Evolutionary conservation across 2,113 vertebrate species (phyloP), one percentile per base, ranked within the genome.

Genomic region (Chroicocephalus ridibundus): DNA sequence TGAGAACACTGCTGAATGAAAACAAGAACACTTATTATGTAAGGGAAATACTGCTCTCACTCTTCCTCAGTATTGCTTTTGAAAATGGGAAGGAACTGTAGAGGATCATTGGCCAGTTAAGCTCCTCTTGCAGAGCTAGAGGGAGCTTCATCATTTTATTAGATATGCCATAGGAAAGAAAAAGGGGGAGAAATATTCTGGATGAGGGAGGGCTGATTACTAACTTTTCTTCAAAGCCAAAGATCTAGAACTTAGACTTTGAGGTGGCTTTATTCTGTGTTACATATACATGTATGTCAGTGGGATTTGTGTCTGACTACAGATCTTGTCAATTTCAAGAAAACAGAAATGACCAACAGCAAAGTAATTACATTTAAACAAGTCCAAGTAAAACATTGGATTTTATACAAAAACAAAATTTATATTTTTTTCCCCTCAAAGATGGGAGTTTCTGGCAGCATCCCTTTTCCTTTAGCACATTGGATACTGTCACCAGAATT

Each of bases 41-140:
- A 97, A 96, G 88, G 91, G 85, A 95, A 97, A 96, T 94, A 76
- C 82, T 81, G 38, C 49, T 82, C 88, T 91, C 31, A 26, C 92
- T 88, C 80, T 74, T 58, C 96, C 32, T 87, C 34, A 65, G 40
- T 86, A 78, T 90, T 58, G 75, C 78, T 91, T 96, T 97, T 94
- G 80, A 90, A 95, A 96, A 89, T 97, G 93, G 79, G 94, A 97
- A 96, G 94, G 84, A 97, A 94, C 95, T 96, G 76, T 94, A 90
- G 97, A 96, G 94, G 75, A 91, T 97, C 86, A 86, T 92, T 97
- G 97, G 96, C 97, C 96, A 97, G 97, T 97, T 97, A 78, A 97
- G 91, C 90, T 97, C 90, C 86, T 98, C 76, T 97, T 97, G 66
- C 93, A 98, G 96, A 98, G 94, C 96, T 97, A 98, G 97, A 97